Percentiles rank a stretch among this genome's conserved stretches.
phyloP scores from a whole-genome alignment of 2,888 invertebrate genomes.

The Ellobium chinense region DNA sequence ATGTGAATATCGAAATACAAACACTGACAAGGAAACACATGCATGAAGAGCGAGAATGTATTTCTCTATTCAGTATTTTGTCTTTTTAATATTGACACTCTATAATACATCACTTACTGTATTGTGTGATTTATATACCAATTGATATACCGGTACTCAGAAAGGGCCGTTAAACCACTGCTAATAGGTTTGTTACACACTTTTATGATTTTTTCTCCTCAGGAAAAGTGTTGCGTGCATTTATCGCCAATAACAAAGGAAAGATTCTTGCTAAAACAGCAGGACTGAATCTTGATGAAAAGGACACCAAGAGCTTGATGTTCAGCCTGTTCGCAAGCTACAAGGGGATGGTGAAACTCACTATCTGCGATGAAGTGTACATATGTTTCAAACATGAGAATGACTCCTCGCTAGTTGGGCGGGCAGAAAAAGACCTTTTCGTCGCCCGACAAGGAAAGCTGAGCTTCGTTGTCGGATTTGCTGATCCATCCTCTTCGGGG shows the following conservation, averaged over 20 bases:
- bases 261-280: slow-evolving; percentile 16
- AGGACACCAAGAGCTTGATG: slow-evolving; percentile 1
- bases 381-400: slow-evolving; percentile 21
- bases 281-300: not conserved
- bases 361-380: slow-evolving; percentile 14
- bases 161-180: too few species aligned
- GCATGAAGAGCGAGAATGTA: too few species aligned
- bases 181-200: too few species aligned
- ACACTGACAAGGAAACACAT: too few species aligned
- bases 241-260: slow-evolving; percentile 10
- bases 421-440: not conserved
- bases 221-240: slow-evolving; percentile 23
- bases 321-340: slow-evolving; percentile 21
- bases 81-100: too few species aligned
- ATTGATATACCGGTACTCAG: too few species aligned
- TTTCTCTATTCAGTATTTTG: too few species aligned
- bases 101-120: too few species aligned
- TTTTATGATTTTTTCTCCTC: not conserved
- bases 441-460: slow-evolving; percentile 22
- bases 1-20: too few species aligned
- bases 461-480: slow-evolving; percentile 31
- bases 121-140: too few species aligned
- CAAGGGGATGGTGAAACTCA: slow-evolving; percentile 2
- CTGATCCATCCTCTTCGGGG: slow-evolving; percentile 1
- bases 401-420: slow-evolving; percentile 8